A percentile compares a stretch with the other conserved stretches of the same genome.
Conservation (phyloP, 2,888 invertebrate species). For the Torymus texanus region DNA sequence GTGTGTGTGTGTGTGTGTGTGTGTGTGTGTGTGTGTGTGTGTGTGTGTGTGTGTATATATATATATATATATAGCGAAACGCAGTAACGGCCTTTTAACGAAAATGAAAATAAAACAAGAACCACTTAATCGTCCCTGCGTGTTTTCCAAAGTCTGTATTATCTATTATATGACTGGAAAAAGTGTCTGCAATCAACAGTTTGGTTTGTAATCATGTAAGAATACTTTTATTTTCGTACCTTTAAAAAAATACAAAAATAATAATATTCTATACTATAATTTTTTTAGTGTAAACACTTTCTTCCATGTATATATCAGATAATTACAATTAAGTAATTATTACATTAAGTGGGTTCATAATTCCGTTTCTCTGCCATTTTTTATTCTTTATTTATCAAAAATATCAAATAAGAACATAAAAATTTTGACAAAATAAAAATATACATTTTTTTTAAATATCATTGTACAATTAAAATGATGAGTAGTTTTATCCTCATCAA, state of each 20-base stretch:
- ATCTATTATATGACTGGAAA: slow-evolving; percentile 44
- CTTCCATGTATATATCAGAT: too few species aligned
- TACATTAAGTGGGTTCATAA: slow-evolving; percentile 46
- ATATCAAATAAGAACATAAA: slow-evolving; percentile 35
- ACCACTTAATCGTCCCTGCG: slow-evolving; percentile 42
- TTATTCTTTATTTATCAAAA: slow-evolving; percentile 15
- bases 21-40: too few species aligned
- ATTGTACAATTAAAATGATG: too few species aligned
- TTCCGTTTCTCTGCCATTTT: slow-evolving; percentile 5
- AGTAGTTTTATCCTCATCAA: neutral
- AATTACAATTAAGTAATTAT: slow-evolving; percentile 22
- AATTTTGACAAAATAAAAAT: slow-evolving; percentile 33
- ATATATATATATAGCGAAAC: slow-evolving; percentile 58
- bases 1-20: too few species aligned
- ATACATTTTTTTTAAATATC: slow-evolving; percentile 12
- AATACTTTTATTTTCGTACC: too few species aligned
- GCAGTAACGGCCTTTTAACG: slow-evolving; percentile 55
- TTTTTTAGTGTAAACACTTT: too few species aligned
- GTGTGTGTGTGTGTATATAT: too few species aligned
- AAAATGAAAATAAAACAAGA: slow-evolving; percentile 50
- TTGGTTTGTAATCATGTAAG: too few species aligned
- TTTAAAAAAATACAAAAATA: too few species aligned
- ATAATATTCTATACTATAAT: too few species aligned
- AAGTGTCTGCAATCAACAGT: slow-evolving; percentile 2
- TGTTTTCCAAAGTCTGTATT: slow-evolving; percentile 21